These are phyloP conservation scores for Nasonia oneida DNA, from an alignment of 2,888 invertebrate species.

Conservation along the genomic window DNA sequence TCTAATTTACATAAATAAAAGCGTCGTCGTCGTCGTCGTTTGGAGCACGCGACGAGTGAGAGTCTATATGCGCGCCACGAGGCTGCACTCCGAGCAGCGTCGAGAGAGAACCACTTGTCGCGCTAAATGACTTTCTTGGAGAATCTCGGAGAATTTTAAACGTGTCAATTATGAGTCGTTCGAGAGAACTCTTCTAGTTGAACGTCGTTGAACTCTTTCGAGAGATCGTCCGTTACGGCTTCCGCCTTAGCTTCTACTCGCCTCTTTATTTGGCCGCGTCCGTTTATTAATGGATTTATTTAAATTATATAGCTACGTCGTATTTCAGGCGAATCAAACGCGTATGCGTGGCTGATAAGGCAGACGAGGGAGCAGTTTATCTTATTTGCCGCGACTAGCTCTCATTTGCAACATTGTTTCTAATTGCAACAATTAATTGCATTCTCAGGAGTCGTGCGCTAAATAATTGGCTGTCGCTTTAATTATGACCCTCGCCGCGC, in stretches of 20 bases:
- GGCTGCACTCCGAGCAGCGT: background rate
- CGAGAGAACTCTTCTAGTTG: too few relatives aligned
- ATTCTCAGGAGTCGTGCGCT: background rate
- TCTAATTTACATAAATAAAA: constrained; percentile 64
- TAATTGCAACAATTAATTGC: constrained; percentile 1
- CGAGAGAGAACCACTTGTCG: constrained; percentile 2
- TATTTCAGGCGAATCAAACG: too few relatives aligned
- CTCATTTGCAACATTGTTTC: background rate
- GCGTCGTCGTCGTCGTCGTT: constrained; percentile 32
- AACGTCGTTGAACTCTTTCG: background rate
- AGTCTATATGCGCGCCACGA: background rate
- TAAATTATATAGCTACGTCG: background rate
- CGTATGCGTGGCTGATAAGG: background rate
- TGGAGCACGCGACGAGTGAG: constrained; percentile 45
- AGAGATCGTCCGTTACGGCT: background rate
- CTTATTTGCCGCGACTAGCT: background rate
- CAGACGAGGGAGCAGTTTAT: background rate
- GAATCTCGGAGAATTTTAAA: constrained; percentile 31
- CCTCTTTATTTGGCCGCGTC: background rate
- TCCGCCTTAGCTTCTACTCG: background rate
- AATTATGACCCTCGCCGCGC: background rate
- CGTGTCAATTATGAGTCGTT: constrained; percentile 11
- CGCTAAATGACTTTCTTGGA: constrained; percentile 46
- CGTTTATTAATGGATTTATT: background rate
- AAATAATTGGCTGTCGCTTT: background rate